Evolutionary conservation across 2,797 vertebrate species (phyloP), one percentile per base, ranked within the genome.

Genomic region (Sebastes oblongus): DNA sequence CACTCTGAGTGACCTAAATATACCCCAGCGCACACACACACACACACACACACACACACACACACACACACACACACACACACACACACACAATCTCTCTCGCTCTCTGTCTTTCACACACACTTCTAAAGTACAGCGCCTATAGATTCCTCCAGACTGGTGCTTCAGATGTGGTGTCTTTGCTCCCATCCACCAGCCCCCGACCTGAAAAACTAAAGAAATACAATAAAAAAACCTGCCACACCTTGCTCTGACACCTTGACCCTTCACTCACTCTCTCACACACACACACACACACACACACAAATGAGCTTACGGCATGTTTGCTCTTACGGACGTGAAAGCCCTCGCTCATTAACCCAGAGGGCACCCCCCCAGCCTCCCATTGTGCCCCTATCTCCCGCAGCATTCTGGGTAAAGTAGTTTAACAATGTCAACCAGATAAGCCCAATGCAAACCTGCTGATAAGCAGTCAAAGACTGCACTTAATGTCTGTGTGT

Each of bases 341-440:
- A 94, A 94, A 94, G 88, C 92, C 84, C 78, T 90, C 88, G 81
- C 88, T 93, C 93, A 94, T 95, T 95, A 95, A 94, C 94, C 92
- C 81, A 75, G 85, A 90, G 89, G 89, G 88, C 92, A 91, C 83
- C 91, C 87, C 66, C 87, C 79, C 66, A 81, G 86, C 80, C 92
- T 89, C 78, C 88, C 81, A 94, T 95, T 94, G 93, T 94, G 87
- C 85, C 89, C 89, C 88, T 94, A 94, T 94, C 93, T 94, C 88
- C 89, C 27, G 39, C 86, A 65, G 93, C 92, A 94, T 95, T 94
- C 91, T 94, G 93, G 94, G 93, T 95, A 94, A 93, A 94, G 94
- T 94, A 95, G 93, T 94, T 93, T 94, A 94, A 94, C 94, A 95
- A 94, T 94, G 93, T 94, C 93, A 92, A 80, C 87, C 85, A 85